Conservation (phyloP, 2,113 vertebrate genomes). For the Larimichthys crocea region DNA sequence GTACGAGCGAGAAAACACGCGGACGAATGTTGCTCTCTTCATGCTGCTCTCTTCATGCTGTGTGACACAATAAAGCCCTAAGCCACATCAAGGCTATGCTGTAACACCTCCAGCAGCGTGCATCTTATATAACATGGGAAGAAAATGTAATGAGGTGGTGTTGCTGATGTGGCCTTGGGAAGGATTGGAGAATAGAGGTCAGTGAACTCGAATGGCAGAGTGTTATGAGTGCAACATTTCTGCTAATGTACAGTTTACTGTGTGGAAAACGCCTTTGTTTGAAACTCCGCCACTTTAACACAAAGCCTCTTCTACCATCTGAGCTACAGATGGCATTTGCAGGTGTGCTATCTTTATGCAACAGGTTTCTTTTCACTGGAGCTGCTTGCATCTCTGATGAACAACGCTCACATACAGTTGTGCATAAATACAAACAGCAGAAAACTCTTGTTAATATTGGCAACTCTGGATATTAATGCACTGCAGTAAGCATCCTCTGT, state of each 20-base stretch:
- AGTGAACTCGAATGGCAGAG: constrained; percentile 5
- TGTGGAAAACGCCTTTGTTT: too few relatives aligned
- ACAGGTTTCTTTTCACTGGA: neutral
- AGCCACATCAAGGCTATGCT: neutral
- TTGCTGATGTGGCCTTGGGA: neutral
- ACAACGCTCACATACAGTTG: neutral
- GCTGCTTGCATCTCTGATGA: neutral
- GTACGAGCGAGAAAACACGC: neutral
- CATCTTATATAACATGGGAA: constrained; percentile 16
- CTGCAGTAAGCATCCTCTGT: too few relatives aligned
- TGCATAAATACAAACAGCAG: too few relatives aligned
- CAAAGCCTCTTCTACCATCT: neutral
- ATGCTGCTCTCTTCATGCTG: neutral
- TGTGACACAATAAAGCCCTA: neutral
- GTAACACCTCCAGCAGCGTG: neutral
- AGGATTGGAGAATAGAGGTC: constrained; percentile 33
- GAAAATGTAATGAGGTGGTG: constrained; percentile 35
- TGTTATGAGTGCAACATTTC: neutral
- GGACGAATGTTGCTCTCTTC: neutral
- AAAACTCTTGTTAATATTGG: too few relatives aligned
- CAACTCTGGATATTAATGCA: too few relatives aligned
- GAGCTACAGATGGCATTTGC: neutral
- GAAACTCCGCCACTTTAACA: neutral
- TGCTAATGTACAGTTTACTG: neutral
- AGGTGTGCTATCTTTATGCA: neutral